Evolutionary conservation across 2,113 vertebrate genomes (phyloP).

Genomic region (Anoplopoma fimbria): DNA sequence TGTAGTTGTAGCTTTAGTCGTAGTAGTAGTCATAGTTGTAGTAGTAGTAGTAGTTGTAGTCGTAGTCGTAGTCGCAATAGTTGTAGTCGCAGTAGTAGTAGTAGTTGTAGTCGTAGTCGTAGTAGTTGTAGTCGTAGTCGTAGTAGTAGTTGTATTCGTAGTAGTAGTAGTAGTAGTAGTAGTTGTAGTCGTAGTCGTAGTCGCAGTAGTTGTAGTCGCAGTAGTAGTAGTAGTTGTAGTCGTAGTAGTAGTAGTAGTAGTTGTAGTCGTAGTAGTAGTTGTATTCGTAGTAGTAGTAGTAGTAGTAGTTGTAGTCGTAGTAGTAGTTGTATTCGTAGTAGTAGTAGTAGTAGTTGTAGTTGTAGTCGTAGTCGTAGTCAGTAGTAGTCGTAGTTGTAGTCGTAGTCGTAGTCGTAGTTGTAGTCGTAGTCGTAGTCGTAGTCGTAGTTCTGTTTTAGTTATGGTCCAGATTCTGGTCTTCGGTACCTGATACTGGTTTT

Average conservation of each 20-base stretch:
- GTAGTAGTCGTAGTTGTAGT: too few relatives aligned
- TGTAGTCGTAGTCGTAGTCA: background rate
- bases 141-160: background rate
- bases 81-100: too few relatives aligned
- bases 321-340: background rate
- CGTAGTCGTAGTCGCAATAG: background rate
- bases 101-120: background rate
- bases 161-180: background rate
- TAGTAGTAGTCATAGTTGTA: background rate
- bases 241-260: background rate
- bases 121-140: too few relatives aligned
- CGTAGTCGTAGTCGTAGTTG: background rate
- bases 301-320: too few relatives aligned
- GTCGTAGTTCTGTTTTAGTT: background rate
- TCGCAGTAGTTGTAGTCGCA: background rate
- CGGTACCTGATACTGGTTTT: slow-evolving; percentile 70
- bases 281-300: background rate
- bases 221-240: background rate
- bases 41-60: too few relatives aligned
- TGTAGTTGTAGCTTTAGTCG: too few relatives aligned
- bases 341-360: background rate
- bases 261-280: too few relatives aligned
- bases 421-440: background rate
- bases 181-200: too few relatives aligned
- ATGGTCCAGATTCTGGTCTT: background rate